Base-by-base conservation (phyloP, 2,797 vertebrate species). In the Arnoldichthys spilopterus region DNA sequence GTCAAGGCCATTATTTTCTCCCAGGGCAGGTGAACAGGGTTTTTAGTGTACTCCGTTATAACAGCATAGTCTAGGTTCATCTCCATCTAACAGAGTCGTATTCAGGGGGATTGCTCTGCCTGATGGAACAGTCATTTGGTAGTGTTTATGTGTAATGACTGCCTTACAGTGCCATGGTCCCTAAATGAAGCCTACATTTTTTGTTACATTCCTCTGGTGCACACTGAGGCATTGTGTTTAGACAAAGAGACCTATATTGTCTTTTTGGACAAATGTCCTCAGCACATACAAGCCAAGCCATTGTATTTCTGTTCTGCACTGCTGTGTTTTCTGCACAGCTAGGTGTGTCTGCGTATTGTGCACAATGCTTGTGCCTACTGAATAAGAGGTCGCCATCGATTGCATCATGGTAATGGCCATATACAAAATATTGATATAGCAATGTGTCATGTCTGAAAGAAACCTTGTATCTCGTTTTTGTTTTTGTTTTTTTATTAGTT, bases 51-150 rank as follows among this genome's bases (percentile, higher is more conserved):
- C 5, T 77, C 47, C 54, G 45, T 72, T 78, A 51, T 30, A 49
- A 45, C 20, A 70, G 72, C 74, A 68, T 51, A 24, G 53, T 54
- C n/a, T 34, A 75, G 32, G 54, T 28, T 64, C 11, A 69, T 58
- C 67, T 80, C n/a, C 20, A 20, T 61, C 62, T 49, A 66, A 71
- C 64, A 56, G 18, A n/a, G 30, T 34, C 51, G 59, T 28, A 66
- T 71, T 77, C 32, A 84, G 22, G 28, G 30, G 51, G 70, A 80
- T 77, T 78, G 75, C 54, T 70, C 70, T 78, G 80, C 67, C 30
- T 13, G 68, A 34, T 43, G 72, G 37, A 73, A 54, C n/a, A 30
- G 64, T 47, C 22, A 59, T 59, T 75, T 78, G 77, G 71, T 58
- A 73, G 47, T 78, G 72, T 72, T 80, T 76, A 72, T 63, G 56